A percentile compares a stretch with the other conserved stretches of the same genome.
Conservation (phyloP, 2,113 vertebrate species). For the Excalfactoria chinensis region DNA sequence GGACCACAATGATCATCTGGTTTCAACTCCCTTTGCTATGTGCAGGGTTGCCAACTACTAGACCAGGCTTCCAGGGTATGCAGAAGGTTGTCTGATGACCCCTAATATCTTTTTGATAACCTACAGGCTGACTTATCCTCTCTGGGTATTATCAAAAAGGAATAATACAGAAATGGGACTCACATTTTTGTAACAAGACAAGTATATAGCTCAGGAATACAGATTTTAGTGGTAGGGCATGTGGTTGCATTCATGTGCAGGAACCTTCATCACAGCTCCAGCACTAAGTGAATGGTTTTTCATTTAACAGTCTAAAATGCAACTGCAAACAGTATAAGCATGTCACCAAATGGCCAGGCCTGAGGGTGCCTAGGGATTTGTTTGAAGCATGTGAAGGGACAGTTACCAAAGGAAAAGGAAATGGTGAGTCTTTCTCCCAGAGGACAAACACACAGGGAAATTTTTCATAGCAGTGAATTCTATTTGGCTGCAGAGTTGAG, state of each 20-base stretch:
- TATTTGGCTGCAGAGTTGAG: not conserved
- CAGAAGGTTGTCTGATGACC: not conserved
- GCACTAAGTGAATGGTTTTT: not conserved
- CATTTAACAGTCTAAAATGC: not conserved
- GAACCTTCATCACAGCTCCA: not conserved
- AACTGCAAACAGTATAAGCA: not conserved
- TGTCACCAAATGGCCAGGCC: not conserved
- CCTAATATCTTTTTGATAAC: not conserved
- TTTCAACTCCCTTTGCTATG: too few relatives aligned
- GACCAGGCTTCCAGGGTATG: too few relatives aligned
- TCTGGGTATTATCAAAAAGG: not conserved
- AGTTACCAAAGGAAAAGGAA: not conserved
- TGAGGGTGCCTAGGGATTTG: not conserved
- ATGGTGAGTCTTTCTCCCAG: not conserved
- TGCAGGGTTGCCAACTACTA: too few relatives aligned
- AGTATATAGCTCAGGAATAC: not conserved
- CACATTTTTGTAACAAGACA: not conserved
- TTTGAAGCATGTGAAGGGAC: not conserved
- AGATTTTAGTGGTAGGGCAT: not conserved
- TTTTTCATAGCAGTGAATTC: not conserved
- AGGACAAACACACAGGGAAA: not conserved
- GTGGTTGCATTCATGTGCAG: not conserved
- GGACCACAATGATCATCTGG: too few relatives aligned
- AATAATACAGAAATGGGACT: not conserved
- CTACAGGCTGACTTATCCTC: accelerated